A percentile compares a stretch with the other conserved stretches of the same genome.
These are phyloP conservation scores for Penaeus chinensis DNA, from an alignment of 1,140 invertebrate genomes.

Conservation along the genomic window DNA sequence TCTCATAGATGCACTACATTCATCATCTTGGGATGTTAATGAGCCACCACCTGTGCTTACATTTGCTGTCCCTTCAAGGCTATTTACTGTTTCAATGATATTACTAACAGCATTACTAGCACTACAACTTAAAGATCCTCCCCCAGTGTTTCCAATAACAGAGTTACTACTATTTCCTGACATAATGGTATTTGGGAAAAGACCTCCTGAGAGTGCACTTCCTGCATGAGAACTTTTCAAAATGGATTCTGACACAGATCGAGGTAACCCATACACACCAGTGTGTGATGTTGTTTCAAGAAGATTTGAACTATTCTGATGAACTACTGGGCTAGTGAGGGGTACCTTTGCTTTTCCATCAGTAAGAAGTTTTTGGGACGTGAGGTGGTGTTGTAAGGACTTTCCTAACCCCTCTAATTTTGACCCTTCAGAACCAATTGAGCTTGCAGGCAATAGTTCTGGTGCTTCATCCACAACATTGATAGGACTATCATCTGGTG, in stretches of 20 bases:
- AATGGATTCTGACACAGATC: neutral
- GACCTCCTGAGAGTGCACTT: too few relatives aligned
- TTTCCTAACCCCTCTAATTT: conserved; percentile 57
- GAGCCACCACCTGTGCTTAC: neutral
- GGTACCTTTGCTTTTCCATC: neutral
- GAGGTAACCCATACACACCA: neutral
- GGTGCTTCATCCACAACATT: conserved; percentile 58
- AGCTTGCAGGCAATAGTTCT: conserved; percentile 48
- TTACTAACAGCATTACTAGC: neutral
- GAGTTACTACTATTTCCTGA: neutral
- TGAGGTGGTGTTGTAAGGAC: conserved; percentile 48
- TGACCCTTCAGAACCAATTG: conserved; percentile 16
- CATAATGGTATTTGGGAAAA: too few relatives aligned
- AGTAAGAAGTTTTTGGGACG: conserved; percentile 41
- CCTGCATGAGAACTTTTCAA: neutral
- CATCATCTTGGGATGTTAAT: conserved; percentile 1
- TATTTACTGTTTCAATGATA: neutral
- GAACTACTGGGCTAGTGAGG: neutral
- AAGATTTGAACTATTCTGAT: too few relatives aligned
- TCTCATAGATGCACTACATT: neutral
- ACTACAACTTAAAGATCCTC: neutral
- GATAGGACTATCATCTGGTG: conserved; percentile 61
- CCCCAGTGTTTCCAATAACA: neutral
- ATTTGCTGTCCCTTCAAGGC: conserved; percentile 32
- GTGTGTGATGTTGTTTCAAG: too few relatives aligned